A percentile compares a stretch with the other conserved stretches of the same genome.
Evolutionary conservation across 2,888 invertebrate genomes (phyloP).

Genomic region (Flexamia atlantica): DNA sequence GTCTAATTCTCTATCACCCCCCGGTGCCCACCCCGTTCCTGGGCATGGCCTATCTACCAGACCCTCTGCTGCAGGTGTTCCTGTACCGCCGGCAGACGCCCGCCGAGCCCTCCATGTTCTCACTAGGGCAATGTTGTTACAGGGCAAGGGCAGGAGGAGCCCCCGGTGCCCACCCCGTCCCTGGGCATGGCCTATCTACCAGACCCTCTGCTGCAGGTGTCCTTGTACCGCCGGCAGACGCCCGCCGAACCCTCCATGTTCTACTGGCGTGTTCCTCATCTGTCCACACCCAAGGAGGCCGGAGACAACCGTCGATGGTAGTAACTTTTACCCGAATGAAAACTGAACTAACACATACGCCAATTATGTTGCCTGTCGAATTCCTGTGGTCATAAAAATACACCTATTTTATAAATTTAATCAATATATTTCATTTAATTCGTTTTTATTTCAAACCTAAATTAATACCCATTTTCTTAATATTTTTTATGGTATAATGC

Average conservation of each 20-base stretch:
- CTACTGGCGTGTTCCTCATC: constrained; percentile 33
- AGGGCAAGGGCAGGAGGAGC: constrained; percentile 38
- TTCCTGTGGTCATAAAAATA: too few species aligned
- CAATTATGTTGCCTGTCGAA: too few species aligned
- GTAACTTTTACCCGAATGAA: neutral
- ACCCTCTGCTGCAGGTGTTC: constrained; percentile 40
- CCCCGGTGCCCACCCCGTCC: neutral
- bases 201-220: constrained; percentile 38
- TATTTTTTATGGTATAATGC: too few species aligned
- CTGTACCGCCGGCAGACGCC: constrained; percentile 40
- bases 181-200: constrained; percentile 33
- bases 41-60: constrained; percentile 28
- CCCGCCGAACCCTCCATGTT: constrained; percentile 53
- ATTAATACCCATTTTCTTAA: too few species aligned
- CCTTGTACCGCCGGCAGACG: constrained; percentile 37
- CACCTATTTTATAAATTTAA: too few species aligned
- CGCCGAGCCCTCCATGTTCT: constrained; percentile 51
- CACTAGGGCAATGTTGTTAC: neutral
- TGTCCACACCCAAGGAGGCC: neutral
- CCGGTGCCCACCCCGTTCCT: constrained; percentile 1
- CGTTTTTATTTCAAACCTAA: too few species aligned
- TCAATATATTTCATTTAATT: too few species aligned
- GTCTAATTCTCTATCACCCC: too few species aligned
- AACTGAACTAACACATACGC: too few species aligned
- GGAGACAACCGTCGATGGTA: constrained; percentile 47